Evolutionary conservation across 2,113 vertebrate genomes (phyloP).

Genomic region (Phoxinus phoxinus): DNA sequence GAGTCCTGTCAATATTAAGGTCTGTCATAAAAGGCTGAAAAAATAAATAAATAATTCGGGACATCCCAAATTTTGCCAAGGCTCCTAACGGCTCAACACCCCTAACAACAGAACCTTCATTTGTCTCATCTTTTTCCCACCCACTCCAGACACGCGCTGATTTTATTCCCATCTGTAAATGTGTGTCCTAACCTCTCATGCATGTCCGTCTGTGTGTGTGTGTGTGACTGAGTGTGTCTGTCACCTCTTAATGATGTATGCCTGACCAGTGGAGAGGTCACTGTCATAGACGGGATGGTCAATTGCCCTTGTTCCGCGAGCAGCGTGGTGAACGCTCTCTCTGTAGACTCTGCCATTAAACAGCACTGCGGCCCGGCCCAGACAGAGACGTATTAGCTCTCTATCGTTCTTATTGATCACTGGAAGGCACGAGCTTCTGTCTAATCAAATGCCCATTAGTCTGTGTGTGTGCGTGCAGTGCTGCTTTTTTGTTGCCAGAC

Average conservation of each 20-base stretch:
- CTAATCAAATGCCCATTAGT: conserved; percentile 47
- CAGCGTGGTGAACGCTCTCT: conserved; percentile 73
- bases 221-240: conserved; percentile 47
- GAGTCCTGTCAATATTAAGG: neutral
- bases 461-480: conserved; percentile 16
- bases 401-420: conserved; percentile 81
- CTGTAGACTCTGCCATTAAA: conserved; percentile 63
- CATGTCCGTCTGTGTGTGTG: conserved; percentile 40
- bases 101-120: neutral
- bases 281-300: conserved; percentile 77
- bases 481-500: conserved; percentile 22
- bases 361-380: conserved; percentile 67
- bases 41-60: neutral
- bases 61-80: neutral
- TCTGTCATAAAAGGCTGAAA: neutral
- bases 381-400: conserved; percentile 80
- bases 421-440: conserved; percentile 50
- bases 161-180: conserved; percentile 39
- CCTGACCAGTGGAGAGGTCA: conserved; percentile 71
- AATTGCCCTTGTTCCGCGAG: conserved; percentile 72
- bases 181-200: conserved; percentile 20
- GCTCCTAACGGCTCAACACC: neutral
- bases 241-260: conserved; percentile 77
- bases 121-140: conserved; percentile 19
- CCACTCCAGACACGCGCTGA: conserved; percentile 20